Percentiles rank a stretch among this genome's conserved stretches.
Conservation (phyloP, 1,140 invertebrate genomes). For the Spodoptera litura region DNA sequence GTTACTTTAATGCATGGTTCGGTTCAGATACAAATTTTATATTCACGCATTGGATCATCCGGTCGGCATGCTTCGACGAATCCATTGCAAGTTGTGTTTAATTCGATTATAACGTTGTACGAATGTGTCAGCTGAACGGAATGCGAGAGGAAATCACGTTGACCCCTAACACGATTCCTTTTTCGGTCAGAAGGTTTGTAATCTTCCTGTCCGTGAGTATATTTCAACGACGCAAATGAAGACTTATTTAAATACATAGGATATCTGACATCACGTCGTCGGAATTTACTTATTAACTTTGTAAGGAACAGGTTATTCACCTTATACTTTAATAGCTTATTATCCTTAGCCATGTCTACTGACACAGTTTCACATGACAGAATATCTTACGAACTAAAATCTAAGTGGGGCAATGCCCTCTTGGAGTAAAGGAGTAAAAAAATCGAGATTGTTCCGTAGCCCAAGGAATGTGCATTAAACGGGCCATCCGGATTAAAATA, state of each 20-base stretch:
- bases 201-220: constrained; percentile 69
- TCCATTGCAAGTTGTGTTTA: constrained; percentile 73
- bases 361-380: constrained; percentile 66
- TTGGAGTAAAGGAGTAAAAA: constrained; percentile 58
- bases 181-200: constrained; percentile 73
- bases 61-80: constrained; percentile 72
- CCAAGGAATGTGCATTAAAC: constrained; percentile 80
- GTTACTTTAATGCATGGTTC: constrained; percentile 65
- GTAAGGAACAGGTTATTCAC: constrained; percentile 57
- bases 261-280: constrained; percentile 49
- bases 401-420: constrained; percentile 65
- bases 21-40: constrained; percentile 70
- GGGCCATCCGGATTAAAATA: constrained; percentile 84
- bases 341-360: constrained; percentile 61
- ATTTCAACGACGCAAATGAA: constrained; percentile 51
- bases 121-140: constrained; percentile 77
- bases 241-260: constrained; percentile 43
- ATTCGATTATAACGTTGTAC: constrained; percentile 75
- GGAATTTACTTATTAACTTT: constrained; percentile 46
- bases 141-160: constrained; percentile 82
- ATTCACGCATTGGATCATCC: constrained; percentile 75
- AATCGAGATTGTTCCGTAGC: constrained; percentile 70
- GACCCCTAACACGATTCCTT: constrained; percentile 79
- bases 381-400: constrained; percentile 62
- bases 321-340: constrained; percentile 42